Conservation (phyloP, 2,888 invertebrate genomes). For the Chouioia cunea region DNA sequence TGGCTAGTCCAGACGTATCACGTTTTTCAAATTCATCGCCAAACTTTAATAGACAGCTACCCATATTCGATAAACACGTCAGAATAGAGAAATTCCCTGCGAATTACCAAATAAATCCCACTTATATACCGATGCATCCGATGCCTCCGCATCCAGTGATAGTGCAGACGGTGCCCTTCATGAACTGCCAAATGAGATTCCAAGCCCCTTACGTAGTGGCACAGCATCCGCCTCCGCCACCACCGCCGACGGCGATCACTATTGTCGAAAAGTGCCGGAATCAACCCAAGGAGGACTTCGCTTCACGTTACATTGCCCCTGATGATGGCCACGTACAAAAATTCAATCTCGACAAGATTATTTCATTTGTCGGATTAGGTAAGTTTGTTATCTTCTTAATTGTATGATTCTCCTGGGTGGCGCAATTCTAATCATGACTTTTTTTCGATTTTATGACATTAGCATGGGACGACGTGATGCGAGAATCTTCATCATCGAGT, state of each 20-base stretch:
- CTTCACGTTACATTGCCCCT: slow-evolving; percentile 68
- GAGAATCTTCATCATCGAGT: slow-evolving; percentile 68
- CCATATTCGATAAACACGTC: slow-evolving; percentile 57
- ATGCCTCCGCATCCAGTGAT: slow-evolving; percentile 55
- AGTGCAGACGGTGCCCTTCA: slow-evolving; percentile 58
- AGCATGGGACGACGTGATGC: slow-evolving; percentile 83
- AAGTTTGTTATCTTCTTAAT: slow-evolving; percentile 59
- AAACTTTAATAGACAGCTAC: slow-evolving; percentile 58
- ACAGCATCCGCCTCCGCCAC: slow-evolving; percentile 51
- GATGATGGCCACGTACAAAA: slow-evolving; percentile 65
- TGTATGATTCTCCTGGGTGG: not conserved
- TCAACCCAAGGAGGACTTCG: slow-evolving; percentile 68
- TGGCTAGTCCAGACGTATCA: slow-evolving; percentile 48
- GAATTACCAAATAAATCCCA: slow-evolving; percentile 53
- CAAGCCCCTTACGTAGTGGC: slow-evolving; percentile 54
- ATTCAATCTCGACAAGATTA: slow-evolving; percentile 75
- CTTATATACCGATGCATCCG: slow-evolving; percentile 54
- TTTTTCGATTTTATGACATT: slow-evolving; percentile 57
- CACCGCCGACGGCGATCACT: not conserved
- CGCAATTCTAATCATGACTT: slow-evolving; percentile 34
- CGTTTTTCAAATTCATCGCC: slow-evolving; percentile 57
- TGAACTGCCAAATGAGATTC: slow-evolving; percentile 58
- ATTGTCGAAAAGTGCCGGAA: slow-evolving; percentile 60
- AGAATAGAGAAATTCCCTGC: slow-evolving; percentile 55
- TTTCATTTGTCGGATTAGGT: slow-evolving; percentile 76